These are phyloP conservation scores for Rallus limicola DNA, from an alignment of 2,113 vertebrate genomes.

Conservation along the genomic window DNA sequence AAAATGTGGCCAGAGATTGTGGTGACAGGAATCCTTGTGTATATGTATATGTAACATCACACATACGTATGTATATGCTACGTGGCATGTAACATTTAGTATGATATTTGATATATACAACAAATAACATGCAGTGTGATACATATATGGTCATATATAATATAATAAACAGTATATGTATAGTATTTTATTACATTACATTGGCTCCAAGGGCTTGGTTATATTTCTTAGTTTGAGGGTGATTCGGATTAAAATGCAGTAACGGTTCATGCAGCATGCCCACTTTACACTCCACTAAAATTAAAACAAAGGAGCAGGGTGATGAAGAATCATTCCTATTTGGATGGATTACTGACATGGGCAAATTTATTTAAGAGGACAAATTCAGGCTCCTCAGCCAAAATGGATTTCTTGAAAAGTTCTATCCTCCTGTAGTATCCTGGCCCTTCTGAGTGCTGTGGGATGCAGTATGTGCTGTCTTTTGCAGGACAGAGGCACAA, in stretches of 20 bases:
- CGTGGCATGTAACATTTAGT: neutral
- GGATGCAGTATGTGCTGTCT: neutral
- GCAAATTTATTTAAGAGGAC: neutral
- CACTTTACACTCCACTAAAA: neutral
- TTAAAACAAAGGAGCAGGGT: neutral
- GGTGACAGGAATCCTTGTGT: neutral
- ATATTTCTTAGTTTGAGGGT: neutral
- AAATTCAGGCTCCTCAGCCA: neutral
- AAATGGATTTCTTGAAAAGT: neutral
- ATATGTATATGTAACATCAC: neutral
- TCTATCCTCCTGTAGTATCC: neutral
- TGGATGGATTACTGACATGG: neutral
- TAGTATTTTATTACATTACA: neutral
- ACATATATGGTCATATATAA: too few species aligned
- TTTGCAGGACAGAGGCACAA: neutral
- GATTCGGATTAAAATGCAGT: neutral
- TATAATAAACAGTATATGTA: too few species aligned
- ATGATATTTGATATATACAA: neutral
- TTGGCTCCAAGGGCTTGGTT: neutral
- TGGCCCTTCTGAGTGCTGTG: neutral
- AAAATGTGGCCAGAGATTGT: neutral
- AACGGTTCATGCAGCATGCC: neutral
- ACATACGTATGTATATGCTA: neutral
- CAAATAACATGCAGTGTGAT: neutral
- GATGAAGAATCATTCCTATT: neutral